These are phyloP conservation scores for Xiphophorus hellerii DNA, from an alignment of 2,113 vertebrate genomes.

Conservation along the genomic window DNA sequence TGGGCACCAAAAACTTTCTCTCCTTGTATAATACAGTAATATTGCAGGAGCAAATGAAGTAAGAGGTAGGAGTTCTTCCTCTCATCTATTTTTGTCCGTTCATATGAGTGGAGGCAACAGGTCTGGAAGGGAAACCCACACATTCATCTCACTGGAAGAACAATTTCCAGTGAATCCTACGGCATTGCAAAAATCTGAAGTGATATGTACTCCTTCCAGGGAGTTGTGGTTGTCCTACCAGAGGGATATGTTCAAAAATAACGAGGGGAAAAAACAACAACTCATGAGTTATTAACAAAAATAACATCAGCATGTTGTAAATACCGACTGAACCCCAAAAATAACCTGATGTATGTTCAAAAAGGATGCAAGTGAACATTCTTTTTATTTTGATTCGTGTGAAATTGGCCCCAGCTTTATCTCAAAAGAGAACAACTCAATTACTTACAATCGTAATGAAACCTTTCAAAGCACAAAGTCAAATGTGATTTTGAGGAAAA, in stretches of 20 bases:
- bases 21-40: too few species aligned
- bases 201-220: neutral
- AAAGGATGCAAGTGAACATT: neutral
- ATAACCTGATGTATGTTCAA: neutral
- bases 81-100: neutral
- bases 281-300: neutral
- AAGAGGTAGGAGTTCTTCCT: neutral
- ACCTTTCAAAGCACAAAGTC: neutral
- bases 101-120: neutral
- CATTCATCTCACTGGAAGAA: neutral
- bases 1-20: too few species aligned
- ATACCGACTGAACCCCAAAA: neutral
- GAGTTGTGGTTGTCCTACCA: neutral
- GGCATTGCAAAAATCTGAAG: neutral
- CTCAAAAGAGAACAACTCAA: neutral
- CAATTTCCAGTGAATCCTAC: neutral
- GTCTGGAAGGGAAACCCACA: neutral
- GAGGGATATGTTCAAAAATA: neutral
- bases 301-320: too few species aligned
- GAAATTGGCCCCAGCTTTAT: neutral
- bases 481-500: neutral
- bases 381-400: neutral
- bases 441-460: neutral
- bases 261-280: too few species aligned
- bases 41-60: too few species aligned